Percentiles rank a stretch among this genome's conserved stretches.
Evolutionary conservation across 2,888 invertebrate genomes (phyloP).

Genomic region (Drosophila aldrichi): DNA sequence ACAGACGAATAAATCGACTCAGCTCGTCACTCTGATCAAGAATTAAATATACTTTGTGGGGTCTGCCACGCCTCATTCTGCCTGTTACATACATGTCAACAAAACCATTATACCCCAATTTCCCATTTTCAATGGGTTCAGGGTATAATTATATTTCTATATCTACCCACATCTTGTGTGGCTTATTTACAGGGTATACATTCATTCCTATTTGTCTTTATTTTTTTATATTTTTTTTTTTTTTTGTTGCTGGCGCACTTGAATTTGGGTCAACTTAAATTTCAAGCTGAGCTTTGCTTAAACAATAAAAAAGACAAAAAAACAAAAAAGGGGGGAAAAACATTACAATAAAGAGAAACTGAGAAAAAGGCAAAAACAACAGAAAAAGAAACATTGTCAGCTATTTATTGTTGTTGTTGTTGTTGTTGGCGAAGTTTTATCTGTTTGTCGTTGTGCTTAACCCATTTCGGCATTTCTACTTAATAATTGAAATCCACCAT

Average conservation of each 20-base stretch:
- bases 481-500: not conserved
- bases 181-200: conserved; percentile 30
- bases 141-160: no score
- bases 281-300: conserved; percentile 72
- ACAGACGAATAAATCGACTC: no score
- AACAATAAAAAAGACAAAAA: conserved; percentile 30
- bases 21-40: no score
- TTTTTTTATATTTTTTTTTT: not conserved
- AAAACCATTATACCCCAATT: no score
- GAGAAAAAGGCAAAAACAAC: conserved; percentile 12
- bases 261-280: conserved; percentile 72
- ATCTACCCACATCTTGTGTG: not conserved
- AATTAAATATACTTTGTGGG: no score
- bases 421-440: conserved; percentile 21
- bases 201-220: not conserved
- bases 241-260: conserved; percentile 32
- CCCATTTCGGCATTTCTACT: conserved; percentile 32
- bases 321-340: conserved; percentile 10
- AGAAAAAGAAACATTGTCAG: conserved; percentile 50
- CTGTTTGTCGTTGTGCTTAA: conserved; percentile 30
- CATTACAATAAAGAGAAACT: conserved; percentile 21
- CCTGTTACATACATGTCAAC: no score
- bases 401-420: conserved; percentile 28
- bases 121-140: no score
- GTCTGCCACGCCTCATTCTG: no score